These are phyloP conservation scores for Monochamus alternatus DNA, from an alignment of 2,888 invertebrate genomes.

Conservation along the genomic window DNA sequence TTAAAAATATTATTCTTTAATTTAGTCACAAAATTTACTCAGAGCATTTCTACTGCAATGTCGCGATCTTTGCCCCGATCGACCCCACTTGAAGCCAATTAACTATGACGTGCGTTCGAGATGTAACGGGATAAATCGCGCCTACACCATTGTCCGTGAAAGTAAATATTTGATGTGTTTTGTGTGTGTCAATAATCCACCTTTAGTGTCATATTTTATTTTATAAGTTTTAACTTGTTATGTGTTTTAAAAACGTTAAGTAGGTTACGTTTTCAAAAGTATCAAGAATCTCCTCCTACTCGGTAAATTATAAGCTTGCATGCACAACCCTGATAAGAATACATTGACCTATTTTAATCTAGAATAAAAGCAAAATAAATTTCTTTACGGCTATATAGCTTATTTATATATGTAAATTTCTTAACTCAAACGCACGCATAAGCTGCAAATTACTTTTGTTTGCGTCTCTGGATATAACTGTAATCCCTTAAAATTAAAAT, in stretches of 20 bases:
- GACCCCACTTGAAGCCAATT: too few species aligned
- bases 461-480: background rate
- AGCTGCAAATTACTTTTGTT: background rate
- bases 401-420: constrained; percentile 20
- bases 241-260: background rate
- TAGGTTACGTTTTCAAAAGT: constrained; percentile 20
- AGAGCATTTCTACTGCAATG: too few species aligned
- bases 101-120: too few species aligned
- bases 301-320: constrained; percentile 24
- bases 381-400: constrained; percentile 2
- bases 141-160: too few species aligned
- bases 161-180: too few species aligned
- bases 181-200: too few species aligned
- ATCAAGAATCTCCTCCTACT: background rate
- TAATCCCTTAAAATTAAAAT: background rate
- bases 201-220: too few species aligned
- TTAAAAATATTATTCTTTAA: too few species aligned
- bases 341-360: constrained; percentile 25
- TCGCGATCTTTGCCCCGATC: too few species aligned
- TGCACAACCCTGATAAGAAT: constrained; percentile 31
- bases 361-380: constrained; percentile 28
- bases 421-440: background rate
- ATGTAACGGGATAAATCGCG: too few species aligned
- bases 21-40: too few species aligned
- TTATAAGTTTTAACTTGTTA: too few species aligned